Evolutionary conservation across 1,140 invertebrate genomes (phyloP), one percentile per base, ranked within the genome.

Genomic region (Myzus persicae): DNA sequence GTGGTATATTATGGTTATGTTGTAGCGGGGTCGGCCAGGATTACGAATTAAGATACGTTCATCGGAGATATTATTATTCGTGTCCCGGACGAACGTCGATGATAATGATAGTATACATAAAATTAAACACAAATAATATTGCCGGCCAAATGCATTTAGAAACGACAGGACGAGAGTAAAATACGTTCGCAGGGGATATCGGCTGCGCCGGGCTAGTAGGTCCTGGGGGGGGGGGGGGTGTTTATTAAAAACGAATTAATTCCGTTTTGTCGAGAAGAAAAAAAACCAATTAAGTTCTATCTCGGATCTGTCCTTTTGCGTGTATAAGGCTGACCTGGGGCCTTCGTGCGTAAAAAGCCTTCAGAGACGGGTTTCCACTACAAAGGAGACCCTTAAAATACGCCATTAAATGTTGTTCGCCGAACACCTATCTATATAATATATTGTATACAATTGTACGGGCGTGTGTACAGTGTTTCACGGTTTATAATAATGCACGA

Each of bases 221-320:
- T 18, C 67, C 36, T 26, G 20, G 14, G n/a, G 0, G n/a, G 46
- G 8, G n/a, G 20, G 46, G 36, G 88, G 87, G 36, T 54, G 88
- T 90, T 54, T 90, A 90, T 90, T 90, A 90, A 90, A 90, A 90
- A 90, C 88, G 36, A 90, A 90, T 90, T 90, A 90, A 90, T 90
- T 90, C 48, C 8, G 36, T 51, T 90, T 90, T 26, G 36, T 54
- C 24, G 48, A 0, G n/a, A n/a, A 22, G 48, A 90, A n/a, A 54
- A 88, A 88, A 90, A 90, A 90, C 48, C 88, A 90, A 90, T 90
- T 90, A 90, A 38, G n/a, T 90, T 54, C 54, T 90, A 90, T 90
- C 87, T 89, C 6, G 87, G 46, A 38, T 89, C 24, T 36, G 36
- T 14, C 36, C 31, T 36, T n/a, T 14, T 44, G 42, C 42, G n/a